Percentiles rank a stretch among this genome's conserved stretches.
phyloP scores from a whole-genome alignment of 2,888 invertebrate species.

The Spatulosminthurus flaviceps region DNA sequence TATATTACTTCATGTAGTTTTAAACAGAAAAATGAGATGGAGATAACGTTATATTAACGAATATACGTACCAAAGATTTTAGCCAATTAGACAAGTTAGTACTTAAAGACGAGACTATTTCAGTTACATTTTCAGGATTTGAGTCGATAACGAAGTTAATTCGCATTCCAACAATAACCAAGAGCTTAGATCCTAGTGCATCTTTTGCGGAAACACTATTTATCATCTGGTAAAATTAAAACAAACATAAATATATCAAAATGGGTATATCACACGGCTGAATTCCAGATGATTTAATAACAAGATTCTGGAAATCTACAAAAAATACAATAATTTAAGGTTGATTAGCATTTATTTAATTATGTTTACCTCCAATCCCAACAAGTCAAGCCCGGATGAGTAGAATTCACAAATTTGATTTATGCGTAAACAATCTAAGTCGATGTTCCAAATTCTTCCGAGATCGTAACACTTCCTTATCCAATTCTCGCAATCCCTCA shows the following conservation, averaged over 20 bases:
- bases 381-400: constrained; percentile 71
- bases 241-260: too few relatives aligned
- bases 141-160: constrained; percentile 75
- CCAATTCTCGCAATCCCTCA: constrained; percentile 72
- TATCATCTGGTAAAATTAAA: constrained; percentile 70
- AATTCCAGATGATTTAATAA: too few relatives aligned
- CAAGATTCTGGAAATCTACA: too few relatives aligned
- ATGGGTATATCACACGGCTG: too few relatives aligned
- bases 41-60: too few relatives aligned
- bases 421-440: constrained; percentile 77
- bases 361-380: constrained; percentile 71
- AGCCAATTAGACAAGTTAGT: constrained; percentile 81
- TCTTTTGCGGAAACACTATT: constrained; percentile 76
- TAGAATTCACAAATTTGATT: constrained; percentile 79
- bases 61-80: constrained; percentile 69
- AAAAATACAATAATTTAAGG: too few relatives aligned
- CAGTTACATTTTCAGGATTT: constrained; percentile 69
- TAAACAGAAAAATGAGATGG: too few relatives aligned
- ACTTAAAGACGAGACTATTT: constrained; percentile 79
- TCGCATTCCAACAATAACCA: constrained; percentile 84
- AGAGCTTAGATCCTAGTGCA: constrained; percentile 75
- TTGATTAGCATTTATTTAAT: too few relatives aligned
- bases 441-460: constrained; percentile 80
- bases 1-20: too few relatives aligned
- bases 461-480: constrained; percentile 77